Base-by-base conservation (phyloP, 2,797 vertebrate species). In the Acanthiza pusilla region DNA sequence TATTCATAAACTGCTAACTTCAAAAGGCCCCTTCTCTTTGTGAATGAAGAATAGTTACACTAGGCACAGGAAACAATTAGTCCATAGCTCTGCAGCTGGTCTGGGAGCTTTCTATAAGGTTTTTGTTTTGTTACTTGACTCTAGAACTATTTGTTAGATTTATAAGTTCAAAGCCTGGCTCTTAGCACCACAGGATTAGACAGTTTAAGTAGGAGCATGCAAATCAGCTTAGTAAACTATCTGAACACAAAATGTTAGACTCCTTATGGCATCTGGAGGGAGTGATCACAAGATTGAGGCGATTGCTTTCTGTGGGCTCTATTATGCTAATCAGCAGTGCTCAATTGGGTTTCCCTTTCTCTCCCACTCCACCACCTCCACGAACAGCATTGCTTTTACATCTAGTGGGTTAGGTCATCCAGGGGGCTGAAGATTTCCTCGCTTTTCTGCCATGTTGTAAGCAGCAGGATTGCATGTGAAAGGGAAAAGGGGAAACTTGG, bases 201-300 rank as follows among this genome's bases (percentile, higher is more conserved):
- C 88, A 85, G 81, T 90, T 90, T 90, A 95, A 97, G 94, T 94
- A 97, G 96, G 94, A 97, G 92, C 97, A 96, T 95, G 91, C 90
- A 95, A 84, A 97, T 93, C 91, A 93, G 96, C 95, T 97, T 97
- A 94, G 93, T 91, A 89, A 94, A 80, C 89, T 91, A 91, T 95
- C 95, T 91, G 80, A 86, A 81, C 58, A 58, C 72, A 96, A 88
- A 96, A 83, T 8, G 13, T 67, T 84, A 43, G 81, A 61, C 80
- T 89, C 51, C 75, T 91, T 73, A 62, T 55, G 88, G 94, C 76
- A 85, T 76, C 89, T 89, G 88, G 89, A 95, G 63, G 86, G 86
- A 94, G 36, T 5, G 76, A 95, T 94, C 89, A 82, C 86, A 91
- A 88, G 92, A 57, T 47, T n/a, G 66, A 94, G 85, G 78, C 1